Conservation (phyloP, 2,797 vertebrate genomes). For the Syndactyla subalaris region DNA sequence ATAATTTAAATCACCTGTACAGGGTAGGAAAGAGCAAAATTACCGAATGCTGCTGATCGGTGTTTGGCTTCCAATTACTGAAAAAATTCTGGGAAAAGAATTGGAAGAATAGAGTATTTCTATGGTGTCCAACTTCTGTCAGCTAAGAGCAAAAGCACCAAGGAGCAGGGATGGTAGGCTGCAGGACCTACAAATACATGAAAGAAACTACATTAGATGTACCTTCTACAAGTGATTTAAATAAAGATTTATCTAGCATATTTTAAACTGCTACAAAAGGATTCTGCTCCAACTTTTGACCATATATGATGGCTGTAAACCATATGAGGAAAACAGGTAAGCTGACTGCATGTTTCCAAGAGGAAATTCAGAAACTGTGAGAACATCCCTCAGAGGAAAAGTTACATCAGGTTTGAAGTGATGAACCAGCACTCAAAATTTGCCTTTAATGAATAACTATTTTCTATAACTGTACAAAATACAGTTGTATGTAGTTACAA, state of each 20-base stretch:
- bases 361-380: neutral
- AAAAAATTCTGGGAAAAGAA: neutral
- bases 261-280: neutral
- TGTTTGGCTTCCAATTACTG: neutral
- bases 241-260: neutral
- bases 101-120: neutral
- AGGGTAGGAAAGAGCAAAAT: neutral
- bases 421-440: neutral
- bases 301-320: neutral
- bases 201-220: neutral
- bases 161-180: neutral
- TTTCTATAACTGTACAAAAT: neutral
- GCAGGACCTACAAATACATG: neutral
- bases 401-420: neutral
- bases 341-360: neutral
- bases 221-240: neutral
- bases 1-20: neutral
- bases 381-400: neutral
- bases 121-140: neutral
- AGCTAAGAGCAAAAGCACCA: neutral
- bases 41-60: neutral
- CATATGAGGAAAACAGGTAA: neutral
- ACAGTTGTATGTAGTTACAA: neutral
- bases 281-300: neutral
- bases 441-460: neutral